Evolutionary conservation across 1,140 invertebrate genomes (phyloP), one percentile per base, ranked within the genome.

Genomic region (Pristionchus pacificus): DNA sequence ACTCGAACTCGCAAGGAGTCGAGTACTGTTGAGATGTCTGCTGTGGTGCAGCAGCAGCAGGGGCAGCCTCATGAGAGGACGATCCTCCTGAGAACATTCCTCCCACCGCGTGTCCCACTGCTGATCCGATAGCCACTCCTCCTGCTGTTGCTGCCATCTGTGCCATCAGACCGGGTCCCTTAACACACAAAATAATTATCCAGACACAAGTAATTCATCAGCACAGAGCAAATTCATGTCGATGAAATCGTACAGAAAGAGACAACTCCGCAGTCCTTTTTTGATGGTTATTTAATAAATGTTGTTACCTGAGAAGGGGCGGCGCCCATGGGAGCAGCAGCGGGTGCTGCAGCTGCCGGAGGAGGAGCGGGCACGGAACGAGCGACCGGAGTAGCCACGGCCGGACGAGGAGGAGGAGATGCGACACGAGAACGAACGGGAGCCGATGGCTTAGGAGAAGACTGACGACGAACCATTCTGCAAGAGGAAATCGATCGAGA

Each of bases 91-190:
- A 93, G 27, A 95, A 70, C 33, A 91, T 92, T 85, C 90, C 89
- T 69, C 92, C 93, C 65, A 92, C 87, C 28, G 91, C 89, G 78
- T 94, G 93, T 62, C 92, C 93, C 24, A 93, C 89, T 49, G 92
- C 91, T 0, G 91, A 92, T 78, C 92, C 92, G 62, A 93, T 88
- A 49, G 92, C 92, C 31, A 93, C 92, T 78, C 92, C 92, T 65
- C 91, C 92, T 80, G 92, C 92, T 3, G 92, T 93, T 1, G 91
- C 91, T 70, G 91, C 80, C 79, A 82, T 81, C 68, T 81, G 79
- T 19, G 30, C 74, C 60, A 78, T 69, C 65, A 77, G 65, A n/a
- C 76, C 76, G 27, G 76, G 76, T 65, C 76, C 76, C 49, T 49
- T 6, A 49, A 49, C 6, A 19, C 38, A 49, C 6, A 19, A 6